phyloP scores from a whole-genome alignment of 2,113 vertebrate genomes.

The Donacobius atricapilla region DNA sequence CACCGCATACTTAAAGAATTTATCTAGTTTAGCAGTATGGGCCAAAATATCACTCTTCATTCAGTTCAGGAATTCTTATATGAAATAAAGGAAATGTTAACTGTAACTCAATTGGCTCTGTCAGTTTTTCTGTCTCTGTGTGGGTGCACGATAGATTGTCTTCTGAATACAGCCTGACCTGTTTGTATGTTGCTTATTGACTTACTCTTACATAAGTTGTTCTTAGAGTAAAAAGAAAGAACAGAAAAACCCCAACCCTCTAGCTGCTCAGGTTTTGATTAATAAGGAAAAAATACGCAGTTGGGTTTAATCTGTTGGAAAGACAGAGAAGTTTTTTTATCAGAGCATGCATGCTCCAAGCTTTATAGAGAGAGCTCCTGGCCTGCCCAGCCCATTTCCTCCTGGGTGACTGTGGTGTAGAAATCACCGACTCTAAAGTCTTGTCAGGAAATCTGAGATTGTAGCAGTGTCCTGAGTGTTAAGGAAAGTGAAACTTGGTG shows the following conservation, averaged over 20 bases:
- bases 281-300: not conserved
- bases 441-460: not conserved
- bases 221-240: not conserved
- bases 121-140: conserved; percentile 69
- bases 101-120: conserved; percentile 67
- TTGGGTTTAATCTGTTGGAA: not conserved
- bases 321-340: not conserved
- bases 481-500: not conserved
- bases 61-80: conserved; percentile 64
- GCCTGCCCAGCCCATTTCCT: not conserved
- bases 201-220: not conserved
- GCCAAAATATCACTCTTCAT: conserved; percentile 55
- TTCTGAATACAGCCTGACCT: conserved; percentile 36
- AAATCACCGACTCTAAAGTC: not conserved
- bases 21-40: conserved; percentile 51
- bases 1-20: conserved; percentile 54
- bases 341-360: not conserved
- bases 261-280: not conserved
- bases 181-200: not conserved
- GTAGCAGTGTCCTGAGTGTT: not conserved
- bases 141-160: conserved; percentile 54
- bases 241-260: not conserved
- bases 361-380: not conserved
- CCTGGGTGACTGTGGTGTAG: not conserved
- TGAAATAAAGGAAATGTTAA: conserved; percentile 70